A percentile compares a stretch with the other conserved stretches of the same genome.
phyloP scores from a whole-genome alignment of 2,113 vertebrate species.

The Hippopotamus amphibius region DNA sequence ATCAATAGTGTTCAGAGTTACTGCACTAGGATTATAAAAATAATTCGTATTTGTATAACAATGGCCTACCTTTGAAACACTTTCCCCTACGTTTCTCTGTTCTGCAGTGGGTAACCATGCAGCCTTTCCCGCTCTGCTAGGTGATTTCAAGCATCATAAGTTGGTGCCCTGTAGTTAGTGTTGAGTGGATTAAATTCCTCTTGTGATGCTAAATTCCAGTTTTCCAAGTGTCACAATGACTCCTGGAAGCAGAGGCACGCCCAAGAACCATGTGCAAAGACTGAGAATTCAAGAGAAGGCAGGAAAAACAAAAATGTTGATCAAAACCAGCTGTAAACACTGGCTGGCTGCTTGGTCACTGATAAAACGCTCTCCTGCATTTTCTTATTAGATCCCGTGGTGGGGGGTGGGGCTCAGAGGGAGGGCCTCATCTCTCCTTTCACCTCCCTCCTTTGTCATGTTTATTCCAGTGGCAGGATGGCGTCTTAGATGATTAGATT shows the following conservation, averaged over 20 bases:
- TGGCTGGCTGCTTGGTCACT: background rate
- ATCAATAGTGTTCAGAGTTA: background rate
- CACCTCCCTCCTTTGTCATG: no score
- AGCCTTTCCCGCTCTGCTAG: background rate
- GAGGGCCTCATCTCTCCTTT: background rate
- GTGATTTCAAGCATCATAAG: no score
- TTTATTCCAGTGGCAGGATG: background rate
- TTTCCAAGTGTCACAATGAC: background rate
- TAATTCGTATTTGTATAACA: background rate
- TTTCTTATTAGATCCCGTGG: background rate
- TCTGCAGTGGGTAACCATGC: background rate
- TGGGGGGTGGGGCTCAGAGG: background rate
- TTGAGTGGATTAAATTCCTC: background rate
- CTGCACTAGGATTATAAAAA: background rate
- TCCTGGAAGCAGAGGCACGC: background rate
- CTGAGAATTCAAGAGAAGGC: background rate
- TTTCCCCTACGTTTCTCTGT: background rate
- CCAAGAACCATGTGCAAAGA: background rate
- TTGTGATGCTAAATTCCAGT: background rate
- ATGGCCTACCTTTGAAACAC: background rate
- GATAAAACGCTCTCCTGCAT: rapidly evolving
- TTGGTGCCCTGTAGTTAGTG: background rate
- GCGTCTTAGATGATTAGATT: background rate
- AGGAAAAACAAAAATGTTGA: background rate
- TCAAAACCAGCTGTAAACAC: rapidly evolving